A percentile compares a stretch with the other conserved stretches of the same genome.
phyloP scores from a whole-genome alignment of 92 coral and sea anemone species.

The Virgularia gustaviana region DNA sequence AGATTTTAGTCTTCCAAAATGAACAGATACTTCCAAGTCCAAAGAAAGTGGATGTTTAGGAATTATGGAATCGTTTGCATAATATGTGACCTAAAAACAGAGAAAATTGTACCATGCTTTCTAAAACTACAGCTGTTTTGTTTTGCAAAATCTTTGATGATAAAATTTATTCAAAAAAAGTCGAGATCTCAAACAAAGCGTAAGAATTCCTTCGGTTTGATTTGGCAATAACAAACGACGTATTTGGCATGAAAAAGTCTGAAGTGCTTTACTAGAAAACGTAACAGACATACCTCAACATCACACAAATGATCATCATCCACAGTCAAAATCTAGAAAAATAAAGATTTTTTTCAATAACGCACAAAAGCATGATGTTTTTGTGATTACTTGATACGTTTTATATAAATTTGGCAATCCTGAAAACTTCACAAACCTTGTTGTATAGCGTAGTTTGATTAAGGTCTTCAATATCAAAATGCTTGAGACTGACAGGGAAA shows the following conservation, averaged over 20 bases:
- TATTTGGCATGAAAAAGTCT: no score
- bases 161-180: no score
- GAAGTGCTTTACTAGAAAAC: no score
- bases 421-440: constrained; percentile 6
- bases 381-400: no score
- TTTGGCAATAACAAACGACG: no score
- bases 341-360: neutral
- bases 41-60: constrained; percentile 59
- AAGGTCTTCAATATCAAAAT: constrained; percentile 17
- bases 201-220: no score
- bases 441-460: constrained; percentile 5
- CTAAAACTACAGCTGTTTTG: neutral
- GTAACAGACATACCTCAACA: constrained; percentile 89
- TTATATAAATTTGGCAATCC: no score
- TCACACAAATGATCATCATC: constrained; percentile 84
- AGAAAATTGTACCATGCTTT: neutral
- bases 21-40: constrained; percentile 61
- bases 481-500: constrained; percentile 3
- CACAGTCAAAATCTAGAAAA: constrained; percentile 70
- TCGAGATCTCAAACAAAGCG: no score
- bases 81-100: constrained; percentile 58
- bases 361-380: no score
- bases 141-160: neutral
- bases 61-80: constrained; percentile 50
- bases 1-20: constrained; percentile 74